Evolutionary conservation across 2,113 vertebrate genomes (phyloP).

Genomic region (Chlorodrepanis virens): DNA sequence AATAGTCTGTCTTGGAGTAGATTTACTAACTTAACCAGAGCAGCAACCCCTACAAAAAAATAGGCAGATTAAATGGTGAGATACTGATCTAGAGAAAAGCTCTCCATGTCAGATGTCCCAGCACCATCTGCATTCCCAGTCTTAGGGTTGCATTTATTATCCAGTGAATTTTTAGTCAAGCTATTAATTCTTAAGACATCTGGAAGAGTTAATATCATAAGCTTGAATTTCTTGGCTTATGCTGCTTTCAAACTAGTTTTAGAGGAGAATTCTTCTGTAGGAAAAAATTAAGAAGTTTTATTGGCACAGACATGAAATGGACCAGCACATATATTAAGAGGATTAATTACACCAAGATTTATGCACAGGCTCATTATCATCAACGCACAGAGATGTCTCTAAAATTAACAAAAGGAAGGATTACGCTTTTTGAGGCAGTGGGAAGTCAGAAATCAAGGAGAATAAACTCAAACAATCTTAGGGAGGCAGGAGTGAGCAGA

Average conservation of each 20-base stretch:
- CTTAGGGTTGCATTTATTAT: not conserved
- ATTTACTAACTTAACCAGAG: not conserved
- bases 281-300: not conserved
- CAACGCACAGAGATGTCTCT: not conserved
- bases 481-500: not conserved
- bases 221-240: not conserved
- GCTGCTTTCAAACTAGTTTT: not conserved
- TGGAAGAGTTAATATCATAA: not conserved
- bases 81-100: not conserved
- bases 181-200: not conserved
- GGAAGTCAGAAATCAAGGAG: slow-evolving; percentile 20
- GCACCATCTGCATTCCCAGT: not conserved
- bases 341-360: slow-evolving; percentile 67
- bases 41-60: not conserved
- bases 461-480: not conserved
- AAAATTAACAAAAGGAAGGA: slow-evolving; percentile 54
- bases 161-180: not conserved
- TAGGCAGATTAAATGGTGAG: not conserved
- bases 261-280: not conserved
- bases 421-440: not conserved
- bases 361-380: slow-evolving; percentile 59
- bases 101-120: not conserved
- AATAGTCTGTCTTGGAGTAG: not conserved
- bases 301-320: slow-evolving; percentile 14
- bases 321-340: slow-evolving; percentile 62